Conservation (phyloP, 1,140 invertebrate species). For the Lucilia sericata region DNA sequence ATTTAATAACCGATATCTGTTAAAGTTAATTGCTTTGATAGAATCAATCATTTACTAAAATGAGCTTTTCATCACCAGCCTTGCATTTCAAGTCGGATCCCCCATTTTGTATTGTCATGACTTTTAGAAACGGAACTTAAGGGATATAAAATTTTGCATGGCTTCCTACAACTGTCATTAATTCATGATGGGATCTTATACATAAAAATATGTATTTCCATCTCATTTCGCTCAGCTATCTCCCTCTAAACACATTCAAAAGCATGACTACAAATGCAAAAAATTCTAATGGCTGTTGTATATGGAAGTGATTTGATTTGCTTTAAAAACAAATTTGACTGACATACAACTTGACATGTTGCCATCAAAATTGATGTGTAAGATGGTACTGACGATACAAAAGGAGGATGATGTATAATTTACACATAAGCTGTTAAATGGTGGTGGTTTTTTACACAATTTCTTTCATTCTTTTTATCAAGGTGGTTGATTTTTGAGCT, state of each 20-base stretch:
- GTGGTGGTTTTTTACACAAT: background rate
- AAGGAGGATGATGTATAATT: background rate
- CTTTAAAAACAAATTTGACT: background rate
- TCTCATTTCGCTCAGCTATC: background rate
- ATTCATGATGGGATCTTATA: background rate
- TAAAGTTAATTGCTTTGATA: too few species aligned
- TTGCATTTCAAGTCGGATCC: too few species aligned
- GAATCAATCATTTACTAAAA: too few species aligned
- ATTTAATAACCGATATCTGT: too few species aligned
- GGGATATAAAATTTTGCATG: background rate
- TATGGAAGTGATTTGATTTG: background rate
- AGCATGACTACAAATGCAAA: background rate
- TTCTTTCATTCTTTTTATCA: background rate
- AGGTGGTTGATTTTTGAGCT: background rate
- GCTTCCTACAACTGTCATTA: background rate
- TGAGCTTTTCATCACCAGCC: too few species aligned
- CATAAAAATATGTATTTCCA: background rate
- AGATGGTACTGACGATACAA: background rate
- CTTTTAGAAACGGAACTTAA: background rate
- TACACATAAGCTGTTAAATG: background rate
- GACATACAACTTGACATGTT: slow-evolving; percentile 23
- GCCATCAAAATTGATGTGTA: slow-evolving; percentile 22
- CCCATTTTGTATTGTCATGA: too few species aligned
- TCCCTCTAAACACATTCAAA: background rate
- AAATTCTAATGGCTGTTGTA: background rate